Conservation (phyloP, 1,140 invertebrate species). For the Ericerus pela region DNA sequence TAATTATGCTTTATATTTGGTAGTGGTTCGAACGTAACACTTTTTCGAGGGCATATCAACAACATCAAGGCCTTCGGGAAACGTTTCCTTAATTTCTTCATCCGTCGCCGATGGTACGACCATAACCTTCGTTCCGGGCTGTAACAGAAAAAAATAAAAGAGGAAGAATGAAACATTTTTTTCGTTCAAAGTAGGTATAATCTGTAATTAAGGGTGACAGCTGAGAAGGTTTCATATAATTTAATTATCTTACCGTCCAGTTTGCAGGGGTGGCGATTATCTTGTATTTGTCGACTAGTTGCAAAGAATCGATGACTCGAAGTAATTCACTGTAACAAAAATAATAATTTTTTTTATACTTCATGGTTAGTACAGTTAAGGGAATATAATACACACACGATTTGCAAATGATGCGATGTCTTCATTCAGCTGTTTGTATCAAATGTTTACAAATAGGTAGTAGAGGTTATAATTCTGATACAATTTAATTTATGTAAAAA, state of each 20-base stretch:
- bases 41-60: conserved; percentile 62
- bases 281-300: conserved; percentile 53
- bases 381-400: too few relatives aligned
- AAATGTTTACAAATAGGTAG: too few relatives aligned
- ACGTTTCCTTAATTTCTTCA: conserved; percentile 51
- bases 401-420: too few relatives aligned
- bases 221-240: too few relatives aligned
- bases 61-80: conserved; percentile 52
- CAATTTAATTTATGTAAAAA: too few relatives aligned
- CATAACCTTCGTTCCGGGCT: conserved; percentile 69
- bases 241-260: conserved; percentile 50
- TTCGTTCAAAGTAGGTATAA: too few relatives aligned
- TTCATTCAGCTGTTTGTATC: too few relatives aligned
- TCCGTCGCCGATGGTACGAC: conserved; percentile 56
- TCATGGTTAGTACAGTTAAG: too few relatives aligned
- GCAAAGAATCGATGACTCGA: conserved; percentile 71
- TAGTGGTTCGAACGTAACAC: conserved; percentile 61
- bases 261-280: conserved; percentile 72
- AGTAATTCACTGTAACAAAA: conserved; percentile 59
- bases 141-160: conserved; percentile 25
- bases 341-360: too few relatives aligned
- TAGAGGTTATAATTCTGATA: too few relatives aligned
- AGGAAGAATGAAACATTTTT: too few relatives aligned
- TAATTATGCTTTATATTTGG: conserved; percentile 37
- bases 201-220: too few relatives aligned